Base-by-base conservation (phyloP, 2,797 vertebrate genomes). In the Pachyuromys duprasi region DNA sequence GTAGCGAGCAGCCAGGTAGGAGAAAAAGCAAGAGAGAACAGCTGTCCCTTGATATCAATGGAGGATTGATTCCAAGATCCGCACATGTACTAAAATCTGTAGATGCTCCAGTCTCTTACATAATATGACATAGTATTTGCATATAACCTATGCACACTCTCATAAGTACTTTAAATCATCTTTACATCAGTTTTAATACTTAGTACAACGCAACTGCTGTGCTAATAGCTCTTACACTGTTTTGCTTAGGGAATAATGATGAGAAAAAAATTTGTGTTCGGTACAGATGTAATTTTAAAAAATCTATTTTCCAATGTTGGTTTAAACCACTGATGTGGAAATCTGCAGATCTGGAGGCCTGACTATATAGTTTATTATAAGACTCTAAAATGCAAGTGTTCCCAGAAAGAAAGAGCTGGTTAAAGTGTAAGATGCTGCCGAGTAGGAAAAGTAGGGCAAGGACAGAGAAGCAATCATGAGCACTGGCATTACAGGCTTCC, bases 361-460 rank as follows among this genome's bases (percentile, higher is more conserved):
- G 70, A 60, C 62, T 69, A 5, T 60, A 20, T 42, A 60, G 55
- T 83, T 96, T 91, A 62, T 91, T 42, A 20, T 84, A 87, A 90
- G 45, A 49, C 36, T 94, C 33, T 81, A 69, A 72, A 75, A 90
- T 45, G 53, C 42, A 76, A 88, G 39, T 74, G n/a, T 90, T 86
- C n/a, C 26, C 63, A 88, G 72, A 95, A 90, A 88, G 72, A 96
- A 90, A 95, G 55, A 67, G 45, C 6, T 26, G 39, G 39, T 60
- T 65, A 86, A 74, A 86, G 72, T 74, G 22, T 78, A 90, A 74
- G 45, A 67, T 81, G 69, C 49, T 95, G 69, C 67, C 55, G 53
- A 84, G 45, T 49, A 81, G 45, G 60, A 72, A 93, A 93, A 92
- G 74, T 62, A 88, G 93, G 89, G 74, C 57, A 81, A 93, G 18